Base-by-base conservation (phyloP, 2,113 vertebrate species). In the Gnathochromis pfefferi region DNA sequence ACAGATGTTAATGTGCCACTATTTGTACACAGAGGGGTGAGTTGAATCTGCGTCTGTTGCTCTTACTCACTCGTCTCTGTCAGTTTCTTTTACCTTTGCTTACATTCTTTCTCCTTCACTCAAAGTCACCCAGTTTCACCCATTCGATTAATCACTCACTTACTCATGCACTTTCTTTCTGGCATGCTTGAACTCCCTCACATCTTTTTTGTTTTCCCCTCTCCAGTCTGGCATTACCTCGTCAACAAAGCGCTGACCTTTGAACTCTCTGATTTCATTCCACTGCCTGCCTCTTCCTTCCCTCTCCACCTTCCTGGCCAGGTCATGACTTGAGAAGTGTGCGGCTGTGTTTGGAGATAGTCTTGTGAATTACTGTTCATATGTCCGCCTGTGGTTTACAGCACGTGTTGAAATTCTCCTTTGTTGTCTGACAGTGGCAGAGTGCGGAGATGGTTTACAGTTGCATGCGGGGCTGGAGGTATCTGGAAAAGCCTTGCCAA, bases 231-330 rank as follows among this genome's bases (percentile, higher is more conserved):
- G 83, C 47, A 60, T 75, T 57, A 53, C 57, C 83, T 87, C 81
- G 85, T 85, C 68, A 85, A 16, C 85, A 57, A 91, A 88, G 82
- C 38, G 60, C 40, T 82, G 82, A 92, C 88, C 91, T 93, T 81
- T 94, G 83, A 91, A 12, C 81, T 91, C 55, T 68, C 4, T 1
- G 21, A 84, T 68, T 57, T 81, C 78, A 81, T 68, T 82, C 53
- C 47, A 19, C 70, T 86, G 63, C 81, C 2, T 68, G 87, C 42
- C 31, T n/a, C 23, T 63, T 93, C 65, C 73, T 89, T 89, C 70
- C 6, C 55, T 79, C 65, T 75, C 84, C 80, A 84, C 83, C 86
- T 78, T 83, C 65, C 81, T 55, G 31, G n/a, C 28, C 45, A 35
- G 16, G 17, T 82, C 84, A 7, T 82, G 84, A 86, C 86, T 70